These are phyloP conservation scores for Triops longicaudatus DNA, from an alignment of 1,140 invertebrate genomes.

Conservation along the genomic window DNA sequence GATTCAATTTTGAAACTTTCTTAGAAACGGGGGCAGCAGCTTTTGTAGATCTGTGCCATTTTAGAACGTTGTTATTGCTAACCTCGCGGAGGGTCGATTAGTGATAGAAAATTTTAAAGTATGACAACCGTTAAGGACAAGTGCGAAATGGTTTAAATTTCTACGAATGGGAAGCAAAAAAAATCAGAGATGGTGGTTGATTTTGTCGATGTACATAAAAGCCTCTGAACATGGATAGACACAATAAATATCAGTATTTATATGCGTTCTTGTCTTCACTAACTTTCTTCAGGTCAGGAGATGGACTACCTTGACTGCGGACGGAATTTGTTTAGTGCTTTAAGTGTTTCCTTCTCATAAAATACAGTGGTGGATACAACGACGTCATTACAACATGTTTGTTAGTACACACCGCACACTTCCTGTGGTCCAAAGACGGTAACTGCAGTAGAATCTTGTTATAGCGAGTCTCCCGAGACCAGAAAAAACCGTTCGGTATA, in stretches of 20 bases:
- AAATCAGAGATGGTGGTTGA: neutral
- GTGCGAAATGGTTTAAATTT: neutral
- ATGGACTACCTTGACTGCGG: too few relatives aligned
- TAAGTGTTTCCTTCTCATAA: too few relatives aligned
- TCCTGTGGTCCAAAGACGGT: too few relatives aligned
- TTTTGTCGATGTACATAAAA: conserved; percentile 4
- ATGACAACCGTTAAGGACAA: neutral
- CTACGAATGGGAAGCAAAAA: neutral
- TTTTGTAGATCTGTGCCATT: conserved; percentile 6
- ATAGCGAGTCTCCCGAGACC: too few relatives aligned
- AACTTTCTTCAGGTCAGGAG: too few relatives aligned
- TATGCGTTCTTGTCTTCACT: neutral
- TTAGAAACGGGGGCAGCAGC: neutral
- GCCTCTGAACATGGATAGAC: conserved; percentile 3
- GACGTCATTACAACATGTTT: too few relatives aligned
- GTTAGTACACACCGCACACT: too few relatives aligned
- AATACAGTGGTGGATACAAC: too few relatives aligned
- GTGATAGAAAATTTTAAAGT: neutral
- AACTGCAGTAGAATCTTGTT: too few relatives aligned
- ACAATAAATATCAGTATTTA: conserved; percentile 16
- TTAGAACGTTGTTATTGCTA: neutral
- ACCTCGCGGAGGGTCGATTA: neutral
- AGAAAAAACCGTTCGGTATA: too few relatives aligned
- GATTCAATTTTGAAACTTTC: neutral
- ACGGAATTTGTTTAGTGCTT: too few relatives aligned